Evolutionary conservation across 1,140 invertebrate species (phyloP).

Genomic region (Teleopsis dalmanni): DNA sequence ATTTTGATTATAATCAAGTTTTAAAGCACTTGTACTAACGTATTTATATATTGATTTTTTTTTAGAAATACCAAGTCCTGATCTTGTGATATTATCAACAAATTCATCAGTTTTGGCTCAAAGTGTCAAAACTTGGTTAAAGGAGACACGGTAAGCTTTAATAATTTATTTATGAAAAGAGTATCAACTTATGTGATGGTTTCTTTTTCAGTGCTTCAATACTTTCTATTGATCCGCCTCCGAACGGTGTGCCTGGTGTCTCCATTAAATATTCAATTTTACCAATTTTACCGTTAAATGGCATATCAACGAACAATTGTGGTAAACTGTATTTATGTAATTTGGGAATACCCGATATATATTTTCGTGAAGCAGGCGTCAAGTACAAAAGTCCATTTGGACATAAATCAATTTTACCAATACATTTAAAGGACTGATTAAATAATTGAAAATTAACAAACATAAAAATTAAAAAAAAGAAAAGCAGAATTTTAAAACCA

Average conservation of each 20-base stretch:
- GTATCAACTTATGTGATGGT: background rate
- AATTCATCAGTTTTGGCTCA: slow-evolving; percentile 31
- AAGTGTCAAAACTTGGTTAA: slow-evolving; percentile 55
- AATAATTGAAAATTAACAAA: slow-evolving; percentile 15
- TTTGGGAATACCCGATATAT: slow-evolving; percentile 68
- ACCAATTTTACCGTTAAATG: slow-evolving; percentile 62
- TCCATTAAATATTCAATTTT: slow-evolving; percentile 66
- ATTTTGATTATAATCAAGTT: no score
- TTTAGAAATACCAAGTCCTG: slow-evolving; percentile 35
- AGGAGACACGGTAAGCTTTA: slow-evolving; percentile 47
- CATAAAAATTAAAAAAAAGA: slow-evolving; percentile 21
- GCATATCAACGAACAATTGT: slow-evolving; percentile 53
- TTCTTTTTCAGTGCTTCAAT: slow-evolving; percentile 57
- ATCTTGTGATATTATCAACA: slow-evolving; percentile 42
- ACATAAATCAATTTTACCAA: slow-evolving; percentile 77
- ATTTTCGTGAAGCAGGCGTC: slow-evolving; percentile 70
- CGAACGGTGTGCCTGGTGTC: slow-evolving; percentile 57
- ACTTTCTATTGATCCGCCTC: slow-evolving; percentile 73
- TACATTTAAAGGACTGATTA: slow-evolving; percentile 56
- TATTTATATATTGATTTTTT: background rate
- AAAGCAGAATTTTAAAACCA: slow-evolving; percentile 1
- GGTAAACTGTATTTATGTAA: slow-evolving; percentile 83
- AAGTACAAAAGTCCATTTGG: slow-evolving; percentile 82
- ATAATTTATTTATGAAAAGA: background rate
- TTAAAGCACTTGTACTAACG: background rate